These are phyloP conservation scores for Platycheirus albimanus DNA, from an alignment of 2,888 invertebrate genomes.

Conservation along the genomic window DNA sequence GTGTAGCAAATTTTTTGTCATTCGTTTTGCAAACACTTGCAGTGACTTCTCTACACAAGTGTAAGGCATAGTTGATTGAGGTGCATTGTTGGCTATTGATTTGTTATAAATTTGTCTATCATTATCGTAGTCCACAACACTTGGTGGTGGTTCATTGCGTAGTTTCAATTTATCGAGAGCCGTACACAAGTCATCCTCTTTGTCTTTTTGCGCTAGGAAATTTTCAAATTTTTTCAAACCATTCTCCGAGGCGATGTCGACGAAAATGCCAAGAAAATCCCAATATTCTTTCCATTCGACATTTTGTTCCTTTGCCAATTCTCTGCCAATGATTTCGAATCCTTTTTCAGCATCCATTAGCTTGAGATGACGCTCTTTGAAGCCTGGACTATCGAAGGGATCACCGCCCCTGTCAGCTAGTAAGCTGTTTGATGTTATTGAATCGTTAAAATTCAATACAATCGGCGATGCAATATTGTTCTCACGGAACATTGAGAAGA, in stretches of 20 bases:
- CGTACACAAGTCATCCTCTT: conserved; percentile 76
- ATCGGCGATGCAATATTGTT: conserved; percentile 75
- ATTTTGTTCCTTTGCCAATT: conserved; percentile 87
- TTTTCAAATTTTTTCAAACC: conserved; percentile 90
- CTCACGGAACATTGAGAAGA: conserved; percentile 78
- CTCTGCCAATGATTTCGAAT: conserved; percentile 92
- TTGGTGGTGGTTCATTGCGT: conserved; percentile 32
- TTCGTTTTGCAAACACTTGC: conserved; percentile 88
- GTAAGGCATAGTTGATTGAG: conserved; percentile 81
- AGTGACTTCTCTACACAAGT: conserved; percentile 85
- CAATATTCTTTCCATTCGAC: conserved; percentile 96
- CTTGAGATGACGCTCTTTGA: conserved; percentile 83
- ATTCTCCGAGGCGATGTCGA: conserved; percentile 89
- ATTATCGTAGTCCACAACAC: conserved; percentile 32
- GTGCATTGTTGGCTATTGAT: conserved; percentile 68
- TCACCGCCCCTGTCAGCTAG: conserved; percentile 62
- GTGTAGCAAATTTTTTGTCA: conserved; percentile 86
- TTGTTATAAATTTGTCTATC: conserved; percentile 54
- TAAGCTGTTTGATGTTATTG: conserved; percentile 12
- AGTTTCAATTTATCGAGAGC: conserved; percentile 52
- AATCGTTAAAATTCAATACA: conserved; percentile 65
- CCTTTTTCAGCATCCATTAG: conserved; percentile 93
- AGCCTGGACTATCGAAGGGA: conserved; percentile 77
- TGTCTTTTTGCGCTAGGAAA: conserved; percentile 84
- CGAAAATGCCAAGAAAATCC: conserved; percentile 93